Evolutionary conservation across 2,797 vertebrate species (phyloP), one percentile per base, ranked within the genome.

Genomic region (Tachyglossus aculeatus): DNA sequence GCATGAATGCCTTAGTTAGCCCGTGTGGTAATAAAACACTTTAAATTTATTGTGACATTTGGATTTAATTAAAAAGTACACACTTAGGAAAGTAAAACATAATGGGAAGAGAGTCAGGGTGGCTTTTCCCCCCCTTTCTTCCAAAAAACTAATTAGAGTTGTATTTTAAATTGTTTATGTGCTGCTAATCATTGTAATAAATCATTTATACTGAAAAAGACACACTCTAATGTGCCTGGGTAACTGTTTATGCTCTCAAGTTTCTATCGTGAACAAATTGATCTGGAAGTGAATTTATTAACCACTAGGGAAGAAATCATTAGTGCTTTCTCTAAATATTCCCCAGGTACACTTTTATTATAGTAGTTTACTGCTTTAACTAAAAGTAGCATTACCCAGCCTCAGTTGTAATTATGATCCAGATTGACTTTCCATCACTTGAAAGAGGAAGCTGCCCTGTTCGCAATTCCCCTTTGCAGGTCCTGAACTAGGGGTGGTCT

Each of bases 141-240:
- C 91, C 90, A 88, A 91, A 93, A 93, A 94, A 89, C 92, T 94
- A 93, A 94, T 94, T 93, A 93, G 90, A 88, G 85, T 91, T 93
- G 91, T 94, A 92, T 93, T 94, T 93, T 94, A 94, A 92, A 92
- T 94, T 93, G 93, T 94, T 94, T 95, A 93, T 94, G 91, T 94
- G 92, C 90, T 80, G 87, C 90, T 94, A 93, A 94, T 95, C 92
- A 92, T 91, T 82, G 89, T 92, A 91, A 95, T 95, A 93, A 95
- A 95, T 95, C 94, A 95, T 94, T 93, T 93, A 94, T 93, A 93
- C 91, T 83, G 87, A 91, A 93, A 93, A 92, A 91, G 90, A 93
- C 91, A 92, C 90, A 92, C 93, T 91, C 87, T 90, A 92, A 92
- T 92, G 92, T 93, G 87, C 92, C 90, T 84, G 86, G 77, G 89